Evolutionary conservation across 2,888 invertebrate genomes (phyloP).

Genomic region (Glaucopsyche alexis): DNA sequence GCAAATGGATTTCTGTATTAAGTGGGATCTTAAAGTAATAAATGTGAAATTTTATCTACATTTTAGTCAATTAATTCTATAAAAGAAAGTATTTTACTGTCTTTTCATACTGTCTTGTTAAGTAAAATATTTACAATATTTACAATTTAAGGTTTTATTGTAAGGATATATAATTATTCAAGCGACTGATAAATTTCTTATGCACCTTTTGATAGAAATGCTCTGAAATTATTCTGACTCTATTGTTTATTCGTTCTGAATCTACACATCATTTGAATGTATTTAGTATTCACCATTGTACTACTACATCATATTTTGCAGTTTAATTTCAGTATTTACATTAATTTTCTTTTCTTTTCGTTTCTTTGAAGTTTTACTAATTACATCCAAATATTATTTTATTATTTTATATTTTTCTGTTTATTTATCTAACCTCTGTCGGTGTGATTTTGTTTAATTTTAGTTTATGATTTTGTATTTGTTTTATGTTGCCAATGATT

Average conservation of each 20-base stretch:
- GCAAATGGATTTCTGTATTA: background rate
- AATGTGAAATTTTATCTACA: background rate
- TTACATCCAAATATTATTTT: conserved; percentile 21
- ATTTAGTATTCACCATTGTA: background rate
- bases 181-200: too few relatives aligned
- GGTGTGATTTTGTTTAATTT: conserved; percentile 35
- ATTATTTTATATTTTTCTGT: conserved; percentile 33
- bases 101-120: background rate
- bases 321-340: background rate
- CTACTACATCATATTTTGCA: background rate
- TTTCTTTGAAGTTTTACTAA: background rate
- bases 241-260: background rate
- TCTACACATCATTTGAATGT: conserved; percentile 14
- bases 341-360: too few relatives aligned
- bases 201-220: background rate
- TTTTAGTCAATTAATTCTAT: background rate
- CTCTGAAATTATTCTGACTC: conserved; percentile 13
- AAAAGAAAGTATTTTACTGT: background rate
- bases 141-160: background rate
- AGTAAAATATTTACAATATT: background rate
- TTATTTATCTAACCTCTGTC: background rate
- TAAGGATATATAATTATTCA: too few relatives aligned
- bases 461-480: conserved; percentile 34
- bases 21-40: background rate
- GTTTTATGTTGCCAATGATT: conserved; percentile 36